Percentiles rank a stretch among this genome's conserved stretches.
These are phyloP conservation scores for Diorhabda sublineata DNA, from an alignment of 1,140 invertebrate genomes.

Conservation along the genomic window DNA sequence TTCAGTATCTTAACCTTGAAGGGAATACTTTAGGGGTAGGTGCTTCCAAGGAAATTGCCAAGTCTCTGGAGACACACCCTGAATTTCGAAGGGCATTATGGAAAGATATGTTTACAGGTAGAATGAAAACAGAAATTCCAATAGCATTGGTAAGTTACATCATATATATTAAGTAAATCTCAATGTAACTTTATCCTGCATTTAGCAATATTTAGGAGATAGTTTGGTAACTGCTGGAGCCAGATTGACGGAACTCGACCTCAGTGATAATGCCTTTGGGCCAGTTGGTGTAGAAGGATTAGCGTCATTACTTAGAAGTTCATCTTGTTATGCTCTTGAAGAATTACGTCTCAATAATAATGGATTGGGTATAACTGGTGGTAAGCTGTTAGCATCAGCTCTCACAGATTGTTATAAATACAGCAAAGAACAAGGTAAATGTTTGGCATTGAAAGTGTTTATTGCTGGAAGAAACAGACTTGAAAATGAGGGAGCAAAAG, in stretches of 20 bases:
- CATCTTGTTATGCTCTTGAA: conserved; percentile 76
- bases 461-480: conserved; percentile 90
- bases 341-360: conserved; percentile 91
- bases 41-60: conserved; percentile 79
- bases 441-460: conserved; percentile 76
- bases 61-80: conserved; percentile 71
- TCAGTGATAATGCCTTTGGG: conserved; percentile 98
- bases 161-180: background rate
- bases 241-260: conserved; percentile 78
- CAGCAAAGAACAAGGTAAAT: conserved; percentile 58
- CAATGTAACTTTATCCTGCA: background rate
- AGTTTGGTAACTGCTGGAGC: conserved; percentile 79
- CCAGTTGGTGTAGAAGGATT: conserved; percentile 91
- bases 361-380: conserved; percentile 89
- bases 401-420: conserved; percentile 67
- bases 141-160: conserved; percentile 65
- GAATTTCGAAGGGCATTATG: conserved; percentile 80
- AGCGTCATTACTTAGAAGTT: conserved; percentile 76
- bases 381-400: conserved; percentile 77
- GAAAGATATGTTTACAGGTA: conserved; percentile 95
- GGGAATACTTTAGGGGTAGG: conserved; percentile 91
- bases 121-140: conserved; percentile 94
- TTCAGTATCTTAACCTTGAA: conserved; percentile 77
- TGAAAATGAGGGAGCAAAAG: conserved; percentile 88
- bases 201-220: conserved; percentile 68